phyloP scores from a whole-genome alignment of 2,888 invertebrate species.

The Drosophila paranaensis region DNA sequence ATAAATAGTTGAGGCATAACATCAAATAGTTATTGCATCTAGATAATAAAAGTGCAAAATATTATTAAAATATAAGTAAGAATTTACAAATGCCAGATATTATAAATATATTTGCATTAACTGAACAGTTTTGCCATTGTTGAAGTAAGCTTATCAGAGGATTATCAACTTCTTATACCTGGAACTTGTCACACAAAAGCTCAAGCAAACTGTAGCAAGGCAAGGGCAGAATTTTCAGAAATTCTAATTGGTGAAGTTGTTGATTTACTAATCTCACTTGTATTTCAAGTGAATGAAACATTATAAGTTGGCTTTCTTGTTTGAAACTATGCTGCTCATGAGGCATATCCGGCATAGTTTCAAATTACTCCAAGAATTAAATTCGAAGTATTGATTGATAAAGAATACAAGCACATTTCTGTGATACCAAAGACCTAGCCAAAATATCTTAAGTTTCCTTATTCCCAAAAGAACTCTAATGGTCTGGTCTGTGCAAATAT shows the following conservation, averaged over 20 bases:
- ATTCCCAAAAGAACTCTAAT: neutral
- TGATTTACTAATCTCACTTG: neutral
- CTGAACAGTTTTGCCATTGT: neutral
- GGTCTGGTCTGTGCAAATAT: too few relatives aligned
- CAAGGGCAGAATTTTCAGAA: neutral
- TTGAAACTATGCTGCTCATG: neutral
- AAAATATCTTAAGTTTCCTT: neutral
- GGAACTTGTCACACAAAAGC: neutral
- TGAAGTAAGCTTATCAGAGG: neutral
- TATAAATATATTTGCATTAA: neutral
- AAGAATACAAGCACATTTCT: neutral
- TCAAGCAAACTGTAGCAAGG: neutral
- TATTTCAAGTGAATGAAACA: neutral
- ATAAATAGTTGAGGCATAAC: neutral
- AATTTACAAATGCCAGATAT: neutral
- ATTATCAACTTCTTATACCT: neutral
- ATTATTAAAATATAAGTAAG: neutral
- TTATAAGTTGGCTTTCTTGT: neutral
- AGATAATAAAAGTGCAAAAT: neutral
- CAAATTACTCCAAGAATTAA: neutral
- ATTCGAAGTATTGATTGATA: neutral
- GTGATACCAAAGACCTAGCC: neutral
- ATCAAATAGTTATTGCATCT: neutral
- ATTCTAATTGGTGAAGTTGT: neutral
- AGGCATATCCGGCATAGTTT: neutral